A percentile compares a stretch with the other conserved stretches of the same genome.
Evolutionary conservation across 2,888 invertebrate species (phyloP).

Genomic region (Prenolepis imparis): DNA sequence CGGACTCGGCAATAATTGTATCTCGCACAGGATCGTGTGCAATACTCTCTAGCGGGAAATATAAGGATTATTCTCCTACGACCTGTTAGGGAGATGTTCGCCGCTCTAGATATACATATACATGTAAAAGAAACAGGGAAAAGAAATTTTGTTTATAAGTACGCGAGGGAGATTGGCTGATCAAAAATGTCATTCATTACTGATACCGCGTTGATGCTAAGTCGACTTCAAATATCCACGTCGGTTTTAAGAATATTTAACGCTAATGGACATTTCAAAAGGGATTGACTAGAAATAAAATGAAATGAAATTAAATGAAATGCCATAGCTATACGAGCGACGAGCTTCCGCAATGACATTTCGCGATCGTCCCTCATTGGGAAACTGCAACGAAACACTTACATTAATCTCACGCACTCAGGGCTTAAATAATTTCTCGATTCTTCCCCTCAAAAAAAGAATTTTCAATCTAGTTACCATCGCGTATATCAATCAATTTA

Average conservation of each 20-base stretch:
- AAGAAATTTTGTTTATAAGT: slow-evolving; percentile 20
- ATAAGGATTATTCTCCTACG: slow-evolving; percentile 61
- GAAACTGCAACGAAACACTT: background rate
- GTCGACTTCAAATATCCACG: background rate
- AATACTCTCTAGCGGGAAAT: slow-evolving; percentile 62
- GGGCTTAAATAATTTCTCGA: slow-evolving; percentile 16
- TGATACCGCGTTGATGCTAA: background rate
- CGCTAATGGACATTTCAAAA: too few species aligned
- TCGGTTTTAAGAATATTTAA: background rate
- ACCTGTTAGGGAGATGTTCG: slow-evolving; percentile 33
- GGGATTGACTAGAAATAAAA: too few species aligned
- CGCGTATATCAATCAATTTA: slow-evolving; percentile 60
- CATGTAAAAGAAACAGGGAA: background rate
- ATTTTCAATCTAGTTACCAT: slow-evolving; percentile 27
- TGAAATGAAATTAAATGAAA: background rate
- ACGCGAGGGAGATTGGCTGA: background rate
- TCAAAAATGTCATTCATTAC: background rate
- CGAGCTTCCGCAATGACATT: background rate
- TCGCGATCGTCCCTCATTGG: background rate
- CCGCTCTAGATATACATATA: slow-evolving; percentile 10
- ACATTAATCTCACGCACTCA: background rate
- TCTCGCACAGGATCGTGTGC: slow-evolving; percentile 69
- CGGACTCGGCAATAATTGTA: slow-evolving; percentile 72
- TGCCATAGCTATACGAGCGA: background rate
- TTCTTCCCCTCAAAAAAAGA: background rate